Base-by-base conservation (phyloP, 1,140 invertebrate genomes). In the Heliothis virescens region DNA sequence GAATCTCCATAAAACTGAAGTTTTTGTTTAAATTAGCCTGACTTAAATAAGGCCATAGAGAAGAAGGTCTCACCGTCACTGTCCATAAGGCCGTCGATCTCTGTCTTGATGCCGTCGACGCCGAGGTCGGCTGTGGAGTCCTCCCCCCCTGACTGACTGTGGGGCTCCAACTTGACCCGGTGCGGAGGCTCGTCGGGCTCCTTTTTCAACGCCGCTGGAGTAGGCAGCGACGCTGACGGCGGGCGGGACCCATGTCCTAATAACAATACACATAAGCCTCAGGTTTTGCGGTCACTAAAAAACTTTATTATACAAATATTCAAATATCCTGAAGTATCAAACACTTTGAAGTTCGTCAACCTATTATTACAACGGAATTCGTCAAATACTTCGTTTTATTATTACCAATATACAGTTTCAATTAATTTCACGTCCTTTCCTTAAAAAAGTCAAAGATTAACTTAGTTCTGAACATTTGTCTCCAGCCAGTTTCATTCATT, bases 61-160 rank as follows among this genome's bases (percentile, higher is more conserved):
- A 21, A 57, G 3, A 59, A 75, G 10, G 2, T 82, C 84, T 85
- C 71, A 95, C 94, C 94, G 79, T 95, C 94, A 72, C 91, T 92
- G 72, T 95, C 95, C 90, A 95, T 95, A 80, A 95, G 93, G 62
- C 92, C 91, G 85, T 95, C 95, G 77, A 95, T 95, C 81, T 95
- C 95, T 78, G 95, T 95, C 87, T 95, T 95, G 85, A 95, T 95
- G 71, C 93, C 94, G 83, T 94, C 92, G 1, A 92, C 92, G n/a
- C 90, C 92, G 9, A 95, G 83, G 34, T 94, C 92, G 7, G 87
- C 88, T 59, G 88, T 83, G 15, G 89, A 86, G 82, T 94, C 94
- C 18, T 95, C 93, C 26, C 90, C 90, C 16, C 90, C 90, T 3
- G 88, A 84, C 81, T 93, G 90, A 60, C 89, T 91, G 85, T 93